Evolutionary conservation across 1,140 invertebrate species (phyloP), one percentile per base, ranked within the genome.

Genomic region (Trichonephila inaurata): DNA sequence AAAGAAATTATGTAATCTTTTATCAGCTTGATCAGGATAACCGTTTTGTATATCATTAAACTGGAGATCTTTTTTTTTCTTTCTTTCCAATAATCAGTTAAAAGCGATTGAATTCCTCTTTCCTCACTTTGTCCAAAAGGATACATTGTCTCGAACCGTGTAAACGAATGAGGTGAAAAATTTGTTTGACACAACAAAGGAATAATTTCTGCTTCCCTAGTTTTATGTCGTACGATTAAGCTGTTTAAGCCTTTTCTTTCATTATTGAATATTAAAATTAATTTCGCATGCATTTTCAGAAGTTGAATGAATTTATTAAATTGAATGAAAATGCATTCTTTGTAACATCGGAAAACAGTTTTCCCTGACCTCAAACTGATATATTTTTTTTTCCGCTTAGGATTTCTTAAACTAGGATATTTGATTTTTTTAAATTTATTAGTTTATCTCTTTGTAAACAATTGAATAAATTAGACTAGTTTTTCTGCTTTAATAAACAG

Each of bases 141-240:
- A 40, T 77, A 77, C 28, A 77, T 40, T 77, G 72, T 77, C 33
- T 69, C 66, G 12, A 69, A 28, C 14, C 18, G 19, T 77, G 12
- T 33, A 77, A 77, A 77, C 28, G 28, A 33, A 77, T 40, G 28
- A 77, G 16, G 72, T 77, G 72, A 77, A 18, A 28, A 77, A 77
- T 77, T 77, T 18, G 4, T 77, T 77, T 77, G 72, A 77, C 72
- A 77, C 18, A 77, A 77, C 72, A 77, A 77, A 40, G 72, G 28
- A 5, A 18, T 19, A 18, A 7, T 28, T 33, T 19, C 12, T 77
- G 33, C 72, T 18, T 40, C 24, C 4, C 18, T 77, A 33, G 33
- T 40, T 40, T 77, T 18, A 6, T 14, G 33, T 77, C 72, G 28
- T 40, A 77, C 72, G 28, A 77, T 77, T 77, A 40, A 77, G 6